Evolutionary conservation across 2,888 invertebrate species (phyloP), one percentile per base, ranked within the genome.

Genomic region (Nephrotoma flavescens): DNA sequence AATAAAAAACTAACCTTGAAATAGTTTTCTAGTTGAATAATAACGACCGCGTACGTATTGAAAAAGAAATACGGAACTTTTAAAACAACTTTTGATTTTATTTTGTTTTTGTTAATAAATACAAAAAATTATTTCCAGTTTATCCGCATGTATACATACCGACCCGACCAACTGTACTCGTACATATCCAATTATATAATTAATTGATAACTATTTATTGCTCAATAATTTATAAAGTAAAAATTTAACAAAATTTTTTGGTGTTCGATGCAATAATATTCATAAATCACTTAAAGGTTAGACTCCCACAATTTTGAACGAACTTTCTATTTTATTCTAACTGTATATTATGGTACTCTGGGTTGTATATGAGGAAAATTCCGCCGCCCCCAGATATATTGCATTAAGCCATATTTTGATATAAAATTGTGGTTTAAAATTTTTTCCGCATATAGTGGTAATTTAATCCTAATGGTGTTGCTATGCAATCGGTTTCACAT

Each of bases 21-120:
- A 84, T 84, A 84, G 84, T 84, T 84, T 84, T 84, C 84, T 84
- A 84, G 42, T 84, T 84, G 84, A 71, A 71, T 71, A 71, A 71
- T 71, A 71, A 31, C 71, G 31, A 71, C 71, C 31, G 71, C 71
- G 31, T 31, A 71, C 71, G 11, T 57, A 57, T 71, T 19, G 31
- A 71, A 71, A 71, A 71, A 71, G 71, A 71, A 71, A 71, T 71
- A 71, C 71, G 71, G 71, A 71, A 71, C 71, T 71, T 71, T 71
- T 31, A 71, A 71, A 71, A 71, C 71, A 71, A 71, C 71, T 71
- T 71, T 71, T 71, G 31, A 31, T 71, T 71, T 44, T 71, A 15
- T 6, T 71, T 7, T 71, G 19, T 31, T 52, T 71, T 31, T 15
- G 52, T 57, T 31, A 71, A 71, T 15, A 71, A 31, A 31, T 31